These are phyloP conservation scores for Acomys russatus DNA, from an alignment of 2,797 vertebrate species.

Conservation along the genomic window DNA sequence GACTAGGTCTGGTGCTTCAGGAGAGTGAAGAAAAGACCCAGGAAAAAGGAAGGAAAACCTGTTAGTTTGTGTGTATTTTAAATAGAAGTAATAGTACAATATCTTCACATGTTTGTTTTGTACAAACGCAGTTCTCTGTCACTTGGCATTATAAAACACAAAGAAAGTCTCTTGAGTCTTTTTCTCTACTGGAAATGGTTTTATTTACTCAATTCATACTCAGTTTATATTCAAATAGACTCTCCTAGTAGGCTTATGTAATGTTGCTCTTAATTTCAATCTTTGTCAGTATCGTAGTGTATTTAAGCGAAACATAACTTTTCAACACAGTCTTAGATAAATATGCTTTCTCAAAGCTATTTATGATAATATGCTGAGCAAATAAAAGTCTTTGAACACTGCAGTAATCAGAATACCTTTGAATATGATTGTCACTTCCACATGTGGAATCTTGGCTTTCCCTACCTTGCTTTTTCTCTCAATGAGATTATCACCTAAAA, in stretches of 20 bases:
- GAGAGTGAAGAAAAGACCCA: neutral
- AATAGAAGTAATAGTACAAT: neutral
- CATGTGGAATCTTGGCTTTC: neutral
- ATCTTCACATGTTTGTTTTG: conserved; percentile 10
- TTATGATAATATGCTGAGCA: conserved; percentile 42
- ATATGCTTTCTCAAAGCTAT: conserved; percentile 61
- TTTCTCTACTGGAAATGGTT: neutral
- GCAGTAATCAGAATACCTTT: conserved; percentile 45
- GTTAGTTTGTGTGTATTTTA: neutral
- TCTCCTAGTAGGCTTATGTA: neutral
- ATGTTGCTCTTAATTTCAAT: conserved; percentile 46
- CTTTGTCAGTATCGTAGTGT: neutral
- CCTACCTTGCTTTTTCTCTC: neutral
- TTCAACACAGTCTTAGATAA: neutral
- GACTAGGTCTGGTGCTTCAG: neutral
- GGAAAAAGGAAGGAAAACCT: neutral
- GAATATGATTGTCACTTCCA: conserved; percentile 52
- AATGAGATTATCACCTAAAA: conserved; percentile 71
- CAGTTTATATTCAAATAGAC: neutral
- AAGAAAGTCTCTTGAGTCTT: neutral
- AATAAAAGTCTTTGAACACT: conserved; percentile 26
- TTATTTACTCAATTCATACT: conserved; percentile 7
- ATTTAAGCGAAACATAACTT: conserved; percentile 56
- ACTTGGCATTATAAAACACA: neutral
- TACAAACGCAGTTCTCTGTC: neutral